phyloP scores from a whole-genome alignment of 1,140 invertebrate genomes.

The Gonatopus flavifemur region DNA sequence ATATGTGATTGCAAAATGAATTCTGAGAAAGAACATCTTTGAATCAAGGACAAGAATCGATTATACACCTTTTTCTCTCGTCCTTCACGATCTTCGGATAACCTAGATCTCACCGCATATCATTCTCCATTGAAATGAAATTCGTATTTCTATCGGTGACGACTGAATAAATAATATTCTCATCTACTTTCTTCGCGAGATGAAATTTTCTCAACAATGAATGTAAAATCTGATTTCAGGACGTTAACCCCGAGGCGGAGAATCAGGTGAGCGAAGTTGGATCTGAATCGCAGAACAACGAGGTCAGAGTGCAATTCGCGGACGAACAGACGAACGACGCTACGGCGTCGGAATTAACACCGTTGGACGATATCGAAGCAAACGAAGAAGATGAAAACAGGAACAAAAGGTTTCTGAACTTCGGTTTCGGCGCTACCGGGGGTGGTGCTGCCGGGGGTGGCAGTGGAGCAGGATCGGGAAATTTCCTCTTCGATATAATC shows the following conservation, averaged over 20 bases:
- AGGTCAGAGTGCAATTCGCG: conserved; percentile 65
- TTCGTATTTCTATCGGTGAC: too few species aligned
- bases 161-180: too few species aligned
- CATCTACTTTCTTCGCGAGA: too few species aligned
- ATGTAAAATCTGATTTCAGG: conserved; percentile 32
- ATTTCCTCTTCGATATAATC: conserved; percentile 85
- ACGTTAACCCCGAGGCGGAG: conserved; percentile 52
- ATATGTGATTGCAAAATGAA: too few species aligned
- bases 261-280: conserved; percentile 51
- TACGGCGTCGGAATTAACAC: conserved; percentile 54
- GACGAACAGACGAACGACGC: conserved; percentile 61
- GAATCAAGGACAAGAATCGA: too few species aligned
- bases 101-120: too few species aligned
- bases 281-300: conserved; percentile 65
- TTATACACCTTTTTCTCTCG: too few species aligned
- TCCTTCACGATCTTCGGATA: too few species aligned
- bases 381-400: conserved; percentile 75
- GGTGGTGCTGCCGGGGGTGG: conserved; percentile 52
- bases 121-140: too few species aligned
- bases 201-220: too few species aligned
- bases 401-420: conserved; percentile 78
- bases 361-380: conserved; percentile 63
- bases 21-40: too few species aligned
- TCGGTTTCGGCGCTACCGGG: conserved; percentile 60
- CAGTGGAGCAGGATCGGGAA: conserved; percentile 73